phyloP scores from a whole-genome alignment of 2,888 invertebrate genomes.

The Zaprionus obscuricornis region DNA sequence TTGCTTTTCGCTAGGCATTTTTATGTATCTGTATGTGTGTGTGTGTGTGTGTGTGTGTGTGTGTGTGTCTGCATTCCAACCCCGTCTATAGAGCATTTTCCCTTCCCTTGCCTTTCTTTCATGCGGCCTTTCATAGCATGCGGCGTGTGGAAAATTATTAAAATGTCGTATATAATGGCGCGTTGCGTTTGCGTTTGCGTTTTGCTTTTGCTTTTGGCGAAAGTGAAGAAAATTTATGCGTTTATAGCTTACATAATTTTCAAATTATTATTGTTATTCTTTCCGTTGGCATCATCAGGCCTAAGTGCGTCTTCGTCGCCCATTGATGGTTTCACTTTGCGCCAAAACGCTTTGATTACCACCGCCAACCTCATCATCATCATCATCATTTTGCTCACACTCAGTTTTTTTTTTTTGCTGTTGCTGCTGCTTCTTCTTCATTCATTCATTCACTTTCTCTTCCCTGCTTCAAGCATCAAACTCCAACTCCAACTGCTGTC shows the following conservation, averaged over 20 bases:
- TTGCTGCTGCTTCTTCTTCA: too few species aligned
- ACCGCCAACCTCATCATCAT: background rate
- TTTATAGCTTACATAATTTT: constrained; percentile 77
- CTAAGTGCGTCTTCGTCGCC: constrained; percentile 62
- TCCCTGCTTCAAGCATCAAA: background rate
- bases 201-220: constrained; percentile 1
- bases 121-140: constrained; percentile 37
- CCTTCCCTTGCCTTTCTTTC: background rate
- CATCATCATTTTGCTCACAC: too few species aligned
- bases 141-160: constrained; percentile 76
- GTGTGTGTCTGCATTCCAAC: constrained; percentile 37
- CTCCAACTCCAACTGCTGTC: constrained; percentile 13
- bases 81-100: constrained; percentile 9
- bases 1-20: constrained; percentile 72
- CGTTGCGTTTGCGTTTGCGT: constrained; percentile 48
- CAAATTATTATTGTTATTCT: constrained; percentile 75
- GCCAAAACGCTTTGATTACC: constrained; percentile 46
- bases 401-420: too few species aligned
- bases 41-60: constrained; percentile 28
- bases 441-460: too few species aligned
- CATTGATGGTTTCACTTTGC: constrained; percentile 41
- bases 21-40: constrained; percentile 59
- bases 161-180: constrained; percentile 77
- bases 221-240: constrained; percentile 68
- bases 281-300: constrained; percentile 59